Base-by-base conservation (phyloP, 2,797 vertebrate species). In the Paramormyrops hopkinsi region DNA sequence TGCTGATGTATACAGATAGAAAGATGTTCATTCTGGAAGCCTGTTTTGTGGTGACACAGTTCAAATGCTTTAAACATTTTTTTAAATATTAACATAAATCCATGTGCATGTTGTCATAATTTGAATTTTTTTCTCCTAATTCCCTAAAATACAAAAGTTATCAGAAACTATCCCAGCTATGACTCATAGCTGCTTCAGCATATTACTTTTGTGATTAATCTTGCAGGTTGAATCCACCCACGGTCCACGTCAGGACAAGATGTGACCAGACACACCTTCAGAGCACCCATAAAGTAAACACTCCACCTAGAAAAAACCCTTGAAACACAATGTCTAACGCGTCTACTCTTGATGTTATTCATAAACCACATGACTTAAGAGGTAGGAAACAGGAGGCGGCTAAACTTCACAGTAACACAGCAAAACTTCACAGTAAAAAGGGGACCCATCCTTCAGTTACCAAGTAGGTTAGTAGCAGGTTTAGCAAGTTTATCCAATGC, bases 141-240 rank as follows among this genome's bases (percentile, higher is more conserved):
- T 95, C 95, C 94, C 94, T 94, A 91, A 95, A 96, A 94, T 94
- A 95, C 94, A 95, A 91, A 90, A 54, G 48, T 93, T 89, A 91
- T 50, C 92, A 89, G 88, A 90, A 93, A 92, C 92, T 89, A 93
- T 37, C 22, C 76, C 41, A 82, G 76, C 41, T 44, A 82, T 82
- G 19, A 82, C 76, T 82, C 41, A 2, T 82, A 44, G 41, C 41
- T 82, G 41, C 41, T 46, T 46, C 76, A 82, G 41, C 41, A 76
- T 6, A 76, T 41, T 76, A 37, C 33, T 73, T 73, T 79, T 17
- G 29, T 41, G 9, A 82, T 82, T 82, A 46, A 82, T 44, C 41
- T 82, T 46, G 41, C 76, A 82, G 76, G 6, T 82, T 82, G 76
- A 82, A 46, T 82, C 19, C 76, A 82, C 19, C 6, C 8, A 44